Evolutionary conservation across 2,888 invertebrate species (phyloP), one percentile per base, ranked within the genome.

Genomic region (Noctuana brunneofusca): DNA sequence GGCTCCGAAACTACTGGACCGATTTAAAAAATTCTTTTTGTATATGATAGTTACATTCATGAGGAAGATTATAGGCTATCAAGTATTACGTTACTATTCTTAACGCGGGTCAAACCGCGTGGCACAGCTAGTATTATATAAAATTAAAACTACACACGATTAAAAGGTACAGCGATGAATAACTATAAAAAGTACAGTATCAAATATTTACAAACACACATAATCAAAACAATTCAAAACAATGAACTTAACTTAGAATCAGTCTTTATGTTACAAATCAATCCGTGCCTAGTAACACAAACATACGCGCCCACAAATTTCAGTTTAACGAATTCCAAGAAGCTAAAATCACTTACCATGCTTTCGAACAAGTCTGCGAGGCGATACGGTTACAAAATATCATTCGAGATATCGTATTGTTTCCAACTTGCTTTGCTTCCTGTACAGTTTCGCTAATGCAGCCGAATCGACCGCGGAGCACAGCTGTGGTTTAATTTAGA

Each of bases 291-390:
- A 49, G 50, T 30, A 56, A 56, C 49, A 50, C 46, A 62, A 62
- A 55, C 55, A 55, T 18, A 58, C 38, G 9, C 68, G 67, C 66
- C 66, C 65, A 69, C 71, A 76, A 75, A 68, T 71, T 66, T 68
- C 70, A 30, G 54, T 18, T 14, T n/a, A 68, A 72, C 72, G 71
- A 69, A 68, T 69, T 69, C 63, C 57, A 58, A 72, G 74, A 75
- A 73, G 75, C 62, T 70, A 63, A 70, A 70, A 71, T 74, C 72
- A 84, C 85, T 85, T 75, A 84, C 83, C 85, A 83, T 81, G 75
- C 75, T 75, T 76, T 72, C 69, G 65, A 69, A 70, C 64, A 70
- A 70, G 71, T 65, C 65, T 56, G 74, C 71, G 75, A 80, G 80
- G 70, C 71, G 74, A 79, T 76, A 76, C 76, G 67, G 71, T 79